Evolutionary conservation across 2,113 vertebrate genomes (phyloP).

Genomic region (Brienomyrus brachyistius): DNA sequence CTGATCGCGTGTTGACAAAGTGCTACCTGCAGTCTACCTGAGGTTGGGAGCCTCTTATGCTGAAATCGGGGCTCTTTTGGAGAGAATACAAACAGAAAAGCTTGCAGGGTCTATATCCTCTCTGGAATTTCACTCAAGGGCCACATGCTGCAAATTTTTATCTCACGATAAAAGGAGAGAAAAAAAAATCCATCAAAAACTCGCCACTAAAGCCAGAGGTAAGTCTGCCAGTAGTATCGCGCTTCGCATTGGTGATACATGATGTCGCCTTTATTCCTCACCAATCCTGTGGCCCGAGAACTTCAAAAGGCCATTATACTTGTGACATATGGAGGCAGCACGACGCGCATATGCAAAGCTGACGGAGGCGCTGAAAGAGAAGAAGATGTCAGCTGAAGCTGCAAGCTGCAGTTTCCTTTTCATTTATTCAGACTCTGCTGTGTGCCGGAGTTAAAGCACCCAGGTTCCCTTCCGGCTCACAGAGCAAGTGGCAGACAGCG

Average conservation of each 20-base stretch:
- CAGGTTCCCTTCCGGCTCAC: neutral
- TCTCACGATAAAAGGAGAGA: neutral
- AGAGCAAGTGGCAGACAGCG: neutral
- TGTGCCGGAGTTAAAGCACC: neutral
- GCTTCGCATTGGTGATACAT: neutral
- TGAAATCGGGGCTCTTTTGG: neutral
- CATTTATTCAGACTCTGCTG: neutral
- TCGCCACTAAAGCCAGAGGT: neutral
- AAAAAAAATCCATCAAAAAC: neutral
- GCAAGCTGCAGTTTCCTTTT: neutral
- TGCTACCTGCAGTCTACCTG: neutral
- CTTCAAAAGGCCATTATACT: neutral
- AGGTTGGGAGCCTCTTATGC: neutral
- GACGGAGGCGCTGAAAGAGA: neutral
- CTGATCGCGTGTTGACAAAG: neutral
- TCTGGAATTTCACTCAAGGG: neutral
- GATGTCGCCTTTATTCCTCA: neutral
- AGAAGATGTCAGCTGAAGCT: neutral
- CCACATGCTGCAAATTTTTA: neutral
- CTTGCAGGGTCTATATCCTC: neutral
- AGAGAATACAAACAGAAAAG: neutral
- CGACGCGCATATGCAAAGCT: neutral
- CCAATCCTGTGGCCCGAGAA: neutral
- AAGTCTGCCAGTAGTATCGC: neutral
- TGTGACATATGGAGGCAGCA: neutral